These are phyloP conservation scores for Helarctos malayanus DNA, from an alignment of 2,797 vertebrate species.

Conservation along the genomic window DNA sequence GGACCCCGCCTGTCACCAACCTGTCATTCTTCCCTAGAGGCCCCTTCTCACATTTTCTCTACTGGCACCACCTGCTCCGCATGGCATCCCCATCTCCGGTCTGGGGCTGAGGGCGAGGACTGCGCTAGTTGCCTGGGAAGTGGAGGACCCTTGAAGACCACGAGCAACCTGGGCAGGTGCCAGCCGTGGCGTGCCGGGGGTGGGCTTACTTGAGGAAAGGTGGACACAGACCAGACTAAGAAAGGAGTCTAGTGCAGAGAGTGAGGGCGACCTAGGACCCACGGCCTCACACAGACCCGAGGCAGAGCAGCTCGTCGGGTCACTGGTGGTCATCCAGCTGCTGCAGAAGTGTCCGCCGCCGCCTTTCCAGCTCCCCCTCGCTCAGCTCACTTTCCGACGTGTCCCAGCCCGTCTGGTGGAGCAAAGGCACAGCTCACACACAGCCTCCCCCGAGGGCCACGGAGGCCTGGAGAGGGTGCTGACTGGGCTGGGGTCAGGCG, in stretches of 20 bases:
- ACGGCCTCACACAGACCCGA: conserved; percentile 63
- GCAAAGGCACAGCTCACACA: conserved; percentile 77
- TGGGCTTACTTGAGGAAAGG: conserved; percentile 69
- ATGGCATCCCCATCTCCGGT: conserved; percentile 8
- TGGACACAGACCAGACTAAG: conserved; percentile 87
- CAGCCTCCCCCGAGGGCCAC: background rate
- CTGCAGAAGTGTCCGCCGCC: conserved; percentile 88
- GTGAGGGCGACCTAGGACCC: conserved; percentile 53
- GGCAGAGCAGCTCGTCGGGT: conserved; percentile 53
- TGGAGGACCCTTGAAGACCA: conserved; percentile 62
- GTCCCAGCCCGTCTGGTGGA: conserved; percentile 89
- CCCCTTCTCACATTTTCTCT: conserved; percentile 65
- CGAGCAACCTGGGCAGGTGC: conserved; percentile 66
- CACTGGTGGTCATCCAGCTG: conserved; percentile 89
- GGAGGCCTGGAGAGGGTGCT: background rate
- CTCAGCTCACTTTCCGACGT: conserved; percentile 90
- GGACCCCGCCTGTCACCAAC: conserved; percentile 70
- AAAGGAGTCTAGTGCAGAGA: conserved; percentile 70
- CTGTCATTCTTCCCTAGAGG: conserved; percentile 56
- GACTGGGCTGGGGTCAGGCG: background rate
- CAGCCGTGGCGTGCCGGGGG: background rate
- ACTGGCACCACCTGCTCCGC: conserved; percentile 57
- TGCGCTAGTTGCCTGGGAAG: conserved; percentile 71
- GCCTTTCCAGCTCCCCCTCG: conserved; percentile 89
- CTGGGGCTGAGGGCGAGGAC: conserved; percentile 72